phyloP scores from a whole-genome alignment of 30 jellyfish, hydroid and myxozoan species.

The Chrysaora quinquecirrha region DNA sequence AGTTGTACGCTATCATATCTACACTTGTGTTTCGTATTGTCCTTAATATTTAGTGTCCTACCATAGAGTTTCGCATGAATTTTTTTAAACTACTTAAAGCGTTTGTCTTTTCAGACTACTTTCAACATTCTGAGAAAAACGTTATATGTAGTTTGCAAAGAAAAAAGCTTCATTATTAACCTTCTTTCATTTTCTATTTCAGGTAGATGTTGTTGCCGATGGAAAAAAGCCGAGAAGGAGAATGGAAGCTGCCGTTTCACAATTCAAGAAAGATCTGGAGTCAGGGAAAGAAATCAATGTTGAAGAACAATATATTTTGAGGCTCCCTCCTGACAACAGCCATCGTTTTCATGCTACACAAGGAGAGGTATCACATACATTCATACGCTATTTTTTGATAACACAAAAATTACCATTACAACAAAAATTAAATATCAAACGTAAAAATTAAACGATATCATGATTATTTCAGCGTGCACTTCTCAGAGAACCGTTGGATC shows the following conservation, averaged over 20 bases:
- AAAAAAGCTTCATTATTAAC: neutral
- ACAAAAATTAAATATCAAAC: too few relatives aligned
- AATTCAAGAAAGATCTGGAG: conserved; percentile 14
- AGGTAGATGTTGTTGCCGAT: conserved; percentile 7
- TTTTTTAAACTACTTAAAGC: too few relatives aligned
- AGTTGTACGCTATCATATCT: too few relatives aligned
- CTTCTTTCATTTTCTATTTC: neutral
- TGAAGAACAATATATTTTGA: conserved; percentile 2
- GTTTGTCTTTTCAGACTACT: too few relatives aligned
- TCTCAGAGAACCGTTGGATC: conserved; percentile 34
- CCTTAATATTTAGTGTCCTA: neutral
- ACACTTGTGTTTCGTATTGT: neutral
- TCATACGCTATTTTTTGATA: neutral
- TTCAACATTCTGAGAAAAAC: neutral
- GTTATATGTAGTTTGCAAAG: neutral
- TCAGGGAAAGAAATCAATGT: too few relatives aligned
- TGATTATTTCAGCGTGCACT: conserved; percentile 20
- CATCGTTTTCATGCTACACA: conserved; percentile 20
- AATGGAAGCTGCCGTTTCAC: neutral
- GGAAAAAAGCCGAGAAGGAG: conserved; percentile 6
- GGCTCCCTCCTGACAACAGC: conserved; percentile 22
- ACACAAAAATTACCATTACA: neutral
- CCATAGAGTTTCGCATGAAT: too few relatives aligned
- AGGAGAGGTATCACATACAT: conserved; percentile 23
- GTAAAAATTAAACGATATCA: too few relatives aligned